Evolutionary conservation across 1,140 invertebrate genomes (phyloP).

Genomic region (Cotesia vestalis): DNA sequence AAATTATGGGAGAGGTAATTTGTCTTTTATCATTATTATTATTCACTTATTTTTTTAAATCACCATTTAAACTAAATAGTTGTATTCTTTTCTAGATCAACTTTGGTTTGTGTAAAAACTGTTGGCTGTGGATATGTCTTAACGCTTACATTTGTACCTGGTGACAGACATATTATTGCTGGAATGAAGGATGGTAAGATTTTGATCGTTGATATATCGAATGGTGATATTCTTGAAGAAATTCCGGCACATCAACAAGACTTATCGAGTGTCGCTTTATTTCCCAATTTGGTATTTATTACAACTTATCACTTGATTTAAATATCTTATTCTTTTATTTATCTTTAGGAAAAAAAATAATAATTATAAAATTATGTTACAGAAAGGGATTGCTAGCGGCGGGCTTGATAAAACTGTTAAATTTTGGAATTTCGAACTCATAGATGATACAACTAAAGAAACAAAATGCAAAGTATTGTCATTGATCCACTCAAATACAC

Average conservation of each 20-base stretch:
- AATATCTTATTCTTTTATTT: not conserved
- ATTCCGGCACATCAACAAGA: constrained; percentile 82
- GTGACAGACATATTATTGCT: constrained; percentile 89
- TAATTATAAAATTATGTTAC: constrained; percentile 21
- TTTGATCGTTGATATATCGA: constrained; percentile 86
- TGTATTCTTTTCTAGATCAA: constrained; percentile 68
- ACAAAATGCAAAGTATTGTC: constrained; percentile 79
- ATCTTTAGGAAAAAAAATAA: constrained; percentile 11
- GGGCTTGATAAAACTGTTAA: constrained; percentile 90
- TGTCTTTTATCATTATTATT: constrained; percentile 19
- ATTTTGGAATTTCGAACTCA: constrained; percentile 93
- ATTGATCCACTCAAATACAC: constrained; percentile 79
- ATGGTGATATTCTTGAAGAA: constrained; percentile 80
- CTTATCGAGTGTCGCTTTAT: constrained; percentile 80
- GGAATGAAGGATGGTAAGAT: constrained; percentile 89
- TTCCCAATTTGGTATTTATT: constrained; percentile 71
- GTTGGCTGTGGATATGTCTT: constrained; percentile 76
- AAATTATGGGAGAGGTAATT: constrained; percentile 93
- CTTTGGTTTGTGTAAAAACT: constrained; percentile 84
- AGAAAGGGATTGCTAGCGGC: constrained; percentile 85
- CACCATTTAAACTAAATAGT: constrained; percentile 33
- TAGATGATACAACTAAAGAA: constrained; percentile 71
- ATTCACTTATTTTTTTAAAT: not conserved
- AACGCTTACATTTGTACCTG: constrained; percentile 85
- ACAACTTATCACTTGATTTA: constrained; percentile 55